Conservation (phyloP, 2,888 invertebrate genomes). For the Acronicta alni region DNA sequence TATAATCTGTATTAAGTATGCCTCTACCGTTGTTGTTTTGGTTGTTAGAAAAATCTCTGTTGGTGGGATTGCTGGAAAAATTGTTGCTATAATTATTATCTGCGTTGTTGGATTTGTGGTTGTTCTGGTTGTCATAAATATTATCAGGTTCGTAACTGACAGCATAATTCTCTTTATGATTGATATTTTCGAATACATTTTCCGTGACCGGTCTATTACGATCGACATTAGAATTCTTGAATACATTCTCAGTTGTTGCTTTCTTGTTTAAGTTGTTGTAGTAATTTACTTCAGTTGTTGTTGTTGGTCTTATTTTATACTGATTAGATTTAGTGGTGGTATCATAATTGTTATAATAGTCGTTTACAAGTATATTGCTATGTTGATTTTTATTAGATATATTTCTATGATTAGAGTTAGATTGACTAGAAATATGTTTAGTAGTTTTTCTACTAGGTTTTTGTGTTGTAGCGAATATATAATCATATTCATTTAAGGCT, state of each 20-base stretch:
- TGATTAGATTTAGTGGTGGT: conserved; percentile 37
- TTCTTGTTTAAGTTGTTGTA: conserved; percentile 16
- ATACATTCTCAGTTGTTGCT: conserved; percentile 24
- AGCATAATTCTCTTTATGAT: conserved; percentile 7
- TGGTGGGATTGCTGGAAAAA: not conserved
- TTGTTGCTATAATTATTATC: conserved; percentile 10
- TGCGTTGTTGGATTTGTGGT: conserved; percentile 17
- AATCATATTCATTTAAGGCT: conserved; percentile 48
- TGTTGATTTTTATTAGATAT: conserved; percentile 37
- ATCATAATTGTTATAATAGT: conserved; percentile 24
- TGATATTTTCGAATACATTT: conserved; percentile 14
- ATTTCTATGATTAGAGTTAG: conserved; percentile 18
- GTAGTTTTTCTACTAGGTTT: conserved; percentile 59
- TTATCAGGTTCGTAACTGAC: not conserved
- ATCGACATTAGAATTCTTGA: not conserved
- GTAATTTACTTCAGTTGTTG: conserved; percentile 11
- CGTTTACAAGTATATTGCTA: conserved; percentile 29
- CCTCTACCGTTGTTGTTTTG: conserved; percentile 23
- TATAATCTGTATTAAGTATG: conserved; percentile 22
- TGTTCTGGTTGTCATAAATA: conserved; percentile 2
- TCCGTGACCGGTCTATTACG: conserved; percentile 22
- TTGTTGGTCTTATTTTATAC: conserved; percentile 10
- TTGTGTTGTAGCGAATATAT: conserved; percentile 54
- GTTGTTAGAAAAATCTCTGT: conserved; percentile 6
- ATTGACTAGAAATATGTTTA: conserved; percentile 14